Percentiles rank a stretch among this genome's conserved stretches.
Conservation (phyloP, 2,797 vertebrate genomes). For the Parotocinclus haroldoi region DNA sequence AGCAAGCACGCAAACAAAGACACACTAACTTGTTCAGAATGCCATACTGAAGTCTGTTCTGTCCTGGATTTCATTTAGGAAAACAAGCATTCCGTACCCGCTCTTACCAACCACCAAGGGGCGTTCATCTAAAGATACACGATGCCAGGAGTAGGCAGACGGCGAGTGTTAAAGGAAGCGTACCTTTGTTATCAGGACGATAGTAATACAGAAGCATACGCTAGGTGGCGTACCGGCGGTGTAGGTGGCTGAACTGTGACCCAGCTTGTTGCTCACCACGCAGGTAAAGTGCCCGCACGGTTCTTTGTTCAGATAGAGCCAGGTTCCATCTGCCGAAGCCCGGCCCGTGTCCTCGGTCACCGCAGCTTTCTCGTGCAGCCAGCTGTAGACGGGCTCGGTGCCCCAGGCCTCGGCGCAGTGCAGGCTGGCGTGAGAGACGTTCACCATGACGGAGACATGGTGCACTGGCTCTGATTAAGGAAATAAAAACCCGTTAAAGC, state of each 20-base stretch:
- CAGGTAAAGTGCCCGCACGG: conserved; percentile 76
- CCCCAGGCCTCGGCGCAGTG: conserved; percentile 74
- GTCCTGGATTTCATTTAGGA: too few species aligned
- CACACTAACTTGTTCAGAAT: neutral
- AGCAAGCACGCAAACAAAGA: conserved; percentile 29
- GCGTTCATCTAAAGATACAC: too few species aligned
- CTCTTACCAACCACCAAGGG: too few species aligned
- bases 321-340: conserved; percentile 60
- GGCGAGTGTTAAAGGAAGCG: too few species aligned
- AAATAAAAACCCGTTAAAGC: neutral
- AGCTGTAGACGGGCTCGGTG: conserved; percentile 68
- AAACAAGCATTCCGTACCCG: too few species aligned
- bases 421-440: conserved; percentile 65
- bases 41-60: too few species aligned
- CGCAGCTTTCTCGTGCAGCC: conserved; percentile 64
- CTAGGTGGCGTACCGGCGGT: conserved; percentile 55
- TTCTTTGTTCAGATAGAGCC: conserved; percentile 52
- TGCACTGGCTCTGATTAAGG: conserved; percentile 65
- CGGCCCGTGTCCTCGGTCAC: conserved; percentile 57
- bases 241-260: conserved; percentile 68
- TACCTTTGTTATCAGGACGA: neutral
- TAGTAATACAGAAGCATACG: conserved; percentile 7
- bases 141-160: too few species aligned
- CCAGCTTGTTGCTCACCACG: conserved; percentile 68
- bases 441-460: conserved; percentile 73